phyloP scores from a whole-genome alignment of 2,113 vertebrate species.

The Microcebus murinus region DNA sequence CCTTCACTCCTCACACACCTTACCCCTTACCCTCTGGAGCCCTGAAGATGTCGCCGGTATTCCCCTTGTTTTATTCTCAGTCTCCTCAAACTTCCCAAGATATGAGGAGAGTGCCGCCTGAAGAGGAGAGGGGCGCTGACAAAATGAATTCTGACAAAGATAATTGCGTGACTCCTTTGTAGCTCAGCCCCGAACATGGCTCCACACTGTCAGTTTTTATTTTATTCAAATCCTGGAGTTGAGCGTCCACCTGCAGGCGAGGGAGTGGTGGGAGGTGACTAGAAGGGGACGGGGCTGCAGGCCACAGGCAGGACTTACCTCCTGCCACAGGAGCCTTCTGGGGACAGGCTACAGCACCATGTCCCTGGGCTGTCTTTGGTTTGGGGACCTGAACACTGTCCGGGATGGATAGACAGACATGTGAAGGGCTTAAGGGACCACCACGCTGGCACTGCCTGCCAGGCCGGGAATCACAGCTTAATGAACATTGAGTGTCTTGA shows the following conservation, averaged over 20 bases:
- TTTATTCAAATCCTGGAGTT: constrained; percentile 69
- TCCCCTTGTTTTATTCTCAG: constrained; percentile 46
- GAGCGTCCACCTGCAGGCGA: not conserved
- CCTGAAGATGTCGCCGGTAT: not conserved
- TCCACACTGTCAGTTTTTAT: constrained; percentile 84
- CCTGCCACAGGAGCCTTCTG: accelerated
- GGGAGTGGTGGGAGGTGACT: not conserved
- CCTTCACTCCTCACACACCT: too few species aligned
- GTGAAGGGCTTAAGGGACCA: not conserved
- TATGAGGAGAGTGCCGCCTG: not conserved
- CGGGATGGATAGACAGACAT: not conserved
- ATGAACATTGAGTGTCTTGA: constrained; percentile 64
- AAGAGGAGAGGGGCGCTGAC: constrained; percentile 75
- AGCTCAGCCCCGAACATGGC: constrained; percentile 55
- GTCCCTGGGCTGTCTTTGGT: not conserved
- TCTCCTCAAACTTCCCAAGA: constrained; percentile 71
- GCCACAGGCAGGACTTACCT: not conserved
- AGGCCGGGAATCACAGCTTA: constrained; percentile 29
- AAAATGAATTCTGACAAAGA: constrained; percentile 86
- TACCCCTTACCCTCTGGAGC: not conserved
- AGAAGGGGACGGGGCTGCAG: not conserved
- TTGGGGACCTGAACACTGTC: not conserved
- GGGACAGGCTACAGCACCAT: accelerated
- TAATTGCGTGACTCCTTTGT: constrained; percentile 82
- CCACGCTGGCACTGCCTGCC: accelerated